phyloP scores from a whole-genome alignment of 2,113 vertebrate species.

The Chunga burmeisteri region DNA sequence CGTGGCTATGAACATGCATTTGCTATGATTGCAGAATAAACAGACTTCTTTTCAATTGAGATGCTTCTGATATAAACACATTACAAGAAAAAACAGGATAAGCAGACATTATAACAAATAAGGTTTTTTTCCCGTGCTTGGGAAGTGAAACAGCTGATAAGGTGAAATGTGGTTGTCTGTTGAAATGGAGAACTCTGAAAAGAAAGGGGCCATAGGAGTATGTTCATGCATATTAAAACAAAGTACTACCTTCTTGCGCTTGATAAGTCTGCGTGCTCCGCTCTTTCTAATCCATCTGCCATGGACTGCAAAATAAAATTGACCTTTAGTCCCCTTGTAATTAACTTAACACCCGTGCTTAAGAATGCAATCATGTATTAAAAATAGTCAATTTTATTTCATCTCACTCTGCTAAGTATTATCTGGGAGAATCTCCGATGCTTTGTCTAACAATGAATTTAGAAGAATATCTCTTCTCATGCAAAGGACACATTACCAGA shows the following conservation, averaged over 20 bases:
- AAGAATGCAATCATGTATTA: neutral
- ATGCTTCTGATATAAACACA: neutral
- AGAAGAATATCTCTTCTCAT: neutral
- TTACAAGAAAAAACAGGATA: neutral
- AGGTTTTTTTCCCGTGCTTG: neutral
- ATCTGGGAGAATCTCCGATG: neutral
- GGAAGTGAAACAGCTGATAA: neutral
- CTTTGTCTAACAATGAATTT: conserved; percentile 9
- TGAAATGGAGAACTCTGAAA: neutral
- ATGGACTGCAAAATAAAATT: neutral
- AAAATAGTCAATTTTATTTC: conserved; percentile 4
- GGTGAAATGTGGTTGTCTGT: neutral
- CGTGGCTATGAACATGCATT: neutral
- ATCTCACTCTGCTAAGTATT: neutral
- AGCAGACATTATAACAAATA: neutral
- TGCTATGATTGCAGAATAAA: neutral
- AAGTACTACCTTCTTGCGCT: neutral
- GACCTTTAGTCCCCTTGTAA: neutral
- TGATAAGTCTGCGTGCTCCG: neutral
- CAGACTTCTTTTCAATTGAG: neutral
- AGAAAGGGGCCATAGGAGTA: neutral
- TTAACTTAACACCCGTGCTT: neutral
- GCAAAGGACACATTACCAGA: conserved; percentile 31
- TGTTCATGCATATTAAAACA: neutral
- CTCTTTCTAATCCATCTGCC: neutral